Evolutionary conservation across 2,113 vertebrate genomes (phyloP).

Genomic region (Pedionomus torquatus): DNA sequence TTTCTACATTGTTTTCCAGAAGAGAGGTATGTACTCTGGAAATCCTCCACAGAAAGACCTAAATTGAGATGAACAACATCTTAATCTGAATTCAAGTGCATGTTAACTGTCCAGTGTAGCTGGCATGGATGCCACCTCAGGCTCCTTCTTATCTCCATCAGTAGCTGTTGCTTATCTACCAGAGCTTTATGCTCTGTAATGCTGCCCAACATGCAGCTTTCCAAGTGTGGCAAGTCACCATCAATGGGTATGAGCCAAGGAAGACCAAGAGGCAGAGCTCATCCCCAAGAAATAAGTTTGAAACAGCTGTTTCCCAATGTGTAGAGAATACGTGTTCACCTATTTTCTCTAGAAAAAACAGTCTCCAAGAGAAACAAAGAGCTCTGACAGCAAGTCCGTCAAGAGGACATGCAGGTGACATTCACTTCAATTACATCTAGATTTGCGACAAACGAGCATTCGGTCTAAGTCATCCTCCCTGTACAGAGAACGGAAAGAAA

Average conservation of each 20-base stretch:
- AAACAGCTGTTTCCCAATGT: neutral
- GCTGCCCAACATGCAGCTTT: neutral
- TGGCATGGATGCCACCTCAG: neutral
- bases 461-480: neutral
- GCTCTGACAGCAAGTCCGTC: neutral
- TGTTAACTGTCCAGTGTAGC: neutral
- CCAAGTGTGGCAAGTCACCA: neutral
- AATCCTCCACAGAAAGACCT: neutral
- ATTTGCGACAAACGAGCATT: neutral
- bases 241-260: neutral
- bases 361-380: neutral
- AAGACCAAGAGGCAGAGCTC: neutral
- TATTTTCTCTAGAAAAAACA: neutral
- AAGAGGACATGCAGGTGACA: neutral
- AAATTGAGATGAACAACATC: neutral
- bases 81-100: neutral
- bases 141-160: neutral
- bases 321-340: neutral
- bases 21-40: neutral
- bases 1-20: neutral
- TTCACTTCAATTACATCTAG: neutral
- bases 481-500: neutral
- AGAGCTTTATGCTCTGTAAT: neutral
- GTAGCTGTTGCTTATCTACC: neutral
- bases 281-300: neutral